Evolutionary conservation across 2,113 vertebrate genomes (phyloP), one percentile per base, ranked within the genome.

Genomic region (Sinocyclocheilus anshuiensis): DNA sequence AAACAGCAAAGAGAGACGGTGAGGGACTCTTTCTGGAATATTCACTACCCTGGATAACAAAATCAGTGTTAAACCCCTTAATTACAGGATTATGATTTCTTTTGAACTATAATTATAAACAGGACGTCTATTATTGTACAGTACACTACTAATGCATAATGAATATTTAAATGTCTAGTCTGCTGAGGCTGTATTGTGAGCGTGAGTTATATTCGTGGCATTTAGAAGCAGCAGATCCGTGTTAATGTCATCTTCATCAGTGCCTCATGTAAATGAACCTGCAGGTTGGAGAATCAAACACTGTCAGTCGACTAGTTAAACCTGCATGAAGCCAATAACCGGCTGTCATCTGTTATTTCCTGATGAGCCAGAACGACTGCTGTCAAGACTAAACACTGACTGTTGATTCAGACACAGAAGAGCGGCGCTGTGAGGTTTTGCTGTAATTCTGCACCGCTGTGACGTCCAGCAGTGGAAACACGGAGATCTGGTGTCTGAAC

Each of bases 401-500:
- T 69, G 65, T 33, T 33, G 29, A 8, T 33, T 16, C 67, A 18
- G 67, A 36, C 63, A 45, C 42, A 45, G 42, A 45, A 11, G 42
- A 45, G 42, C 9, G 42, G 42, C 48, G 8, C 57, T 16, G 65
- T 22, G 69, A 11, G 20, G 18, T 22, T 5, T 2, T 2, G 24
- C 24, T 77, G 75, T 29, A 36, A 78, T 45, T 24, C 77, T 61
- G 77, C 55, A 79, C 29, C 77, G 3, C 33, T 61, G 55, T 80
- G 77, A 63, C 12, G 29, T 80, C 77, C 39, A 12, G 12, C 20
- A 39, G 22, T 80, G 77, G 77, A 80, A 80, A 80, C 77, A 42
- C 57, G 0, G 11, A 61, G 36, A 8, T 80, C 50, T 12, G 53
- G n/a, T 78, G 53, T 78, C 77, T 29, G 26, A 20, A 77, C 50